Evolutionary conservation across 1,140 invertebrate species (phyloP), one percentile per base, ranked within the genome.

Genomic region (Lethocerus indicus): DNA sequence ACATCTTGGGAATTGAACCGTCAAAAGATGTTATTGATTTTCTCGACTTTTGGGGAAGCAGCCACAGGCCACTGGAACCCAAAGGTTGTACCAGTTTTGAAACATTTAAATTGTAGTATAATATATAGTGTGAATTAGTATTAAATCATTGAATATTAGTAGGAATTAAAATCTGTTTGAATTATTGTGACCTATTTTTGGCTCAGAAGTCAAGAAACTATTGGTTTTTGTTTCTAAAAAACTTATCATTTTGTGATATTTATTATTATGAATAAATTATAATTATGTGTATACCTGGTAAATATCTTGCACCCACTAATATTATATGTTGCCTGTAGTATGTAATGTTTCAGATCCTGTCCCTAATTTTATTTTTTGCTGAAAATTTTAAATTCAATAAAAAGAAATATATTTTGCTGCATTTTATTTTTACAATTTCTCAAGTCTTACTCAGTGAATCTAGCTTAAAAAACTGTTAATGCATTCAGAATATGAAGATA

Each of bases 1-100:
- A 63, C 47, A 54, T 28, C 0, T 25, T 60, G 49, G 58, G 72
- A 37, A 63, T 75, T 3, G 52, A 70, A 57, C 54, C 61, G 61
- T 42, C 77, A 7, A 47, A 54, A 60, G 67, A 60, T 60, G 72
- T 72, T 69, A 71, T 64, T 74, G 49, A 42, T 45, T 20, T 53
- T 54, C 6, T 50, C 18, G 27, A 13, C 20, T 45, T 18, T 3
- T 21, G 16, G n/a, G 24, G n/a, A 18, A 27, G 14, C 20, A 26
- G 16, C 24, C 24, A 21, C 6, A 18, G 6, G 7, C 16, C 7
- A 21, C 18, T 27, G 16, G 13, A 18, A 45, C 3, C 16, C 16
- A 28, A 14, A 7, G n/a, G 23, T 45, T 18, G 16, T 23, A 2
- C 2, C 2, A 40, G 37, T 12, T 32, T 16, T 49, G 16, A 12